Percentiles rank a stretch among this genome's conserved stretches.
phyloP scores from a whole-genome alignment of 1,140 invertebrate genomes.

The Brachionus calyciflorus region DNA sequence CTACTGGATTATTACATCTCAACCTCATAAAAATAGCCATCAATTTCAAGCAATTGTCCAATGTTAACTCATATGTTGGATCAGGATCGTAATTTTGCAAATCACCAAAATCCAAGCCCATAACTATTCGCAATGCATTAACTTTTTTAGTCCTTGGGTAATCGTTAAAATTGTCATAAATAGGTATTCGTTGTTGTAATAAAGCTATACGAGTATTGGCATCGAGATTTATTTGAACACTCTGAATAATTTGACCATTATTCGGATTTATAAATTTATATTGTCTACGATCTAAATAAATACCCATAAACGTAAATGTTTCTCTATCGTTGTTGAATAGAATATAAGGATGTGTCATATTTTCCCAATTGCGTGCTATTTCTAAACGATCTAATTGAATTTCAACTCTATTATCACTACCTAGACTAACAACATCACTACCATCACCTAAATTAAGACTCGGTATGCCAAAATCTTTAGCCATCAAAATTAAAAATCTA shows the following conservation, averaged over 20 bases:
- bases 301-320: constrained; percentile 36
- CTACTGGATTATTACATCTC: constrained; percentile 55
- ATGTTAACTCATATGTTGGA: constrained; percentile 53
- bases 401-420: neutral
- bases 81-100: constrained; percentile 14
- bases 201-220: neutral
- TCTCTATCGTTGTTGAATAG: constrained; percentile 4
- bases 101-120: neutral
- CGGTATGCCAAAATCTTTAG: constrained; percentile 21
- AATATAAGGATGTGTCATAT: constrained; percentile 31
- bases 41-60: constrained; percentile 57
- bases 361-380: constrained; percentile 8
- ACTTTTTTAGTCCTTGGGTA: constrained; percentile 3
- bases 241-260: neutral
- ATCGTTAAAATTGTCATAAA: constrained; percentile 36
- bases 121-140: constrained; percentile 7
- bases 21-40: constrained; percentile 56
- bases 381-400: constrained; percentile 1
- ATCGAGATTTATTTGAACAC: neutral
- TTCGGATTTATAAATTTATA: constrained; percentile 30
- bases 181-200: neutral
- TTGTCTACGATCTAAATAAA: constrained; percentile 17
- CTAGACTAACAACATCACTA: neutral
- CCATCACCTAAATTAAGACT: constrained; percentile 21
- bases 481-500: constrained; percentile 18